Evolutionary conservation across 2,113 vertebrate species (phyloP).

Genomic region (Fukomys damarensis): DNA sequence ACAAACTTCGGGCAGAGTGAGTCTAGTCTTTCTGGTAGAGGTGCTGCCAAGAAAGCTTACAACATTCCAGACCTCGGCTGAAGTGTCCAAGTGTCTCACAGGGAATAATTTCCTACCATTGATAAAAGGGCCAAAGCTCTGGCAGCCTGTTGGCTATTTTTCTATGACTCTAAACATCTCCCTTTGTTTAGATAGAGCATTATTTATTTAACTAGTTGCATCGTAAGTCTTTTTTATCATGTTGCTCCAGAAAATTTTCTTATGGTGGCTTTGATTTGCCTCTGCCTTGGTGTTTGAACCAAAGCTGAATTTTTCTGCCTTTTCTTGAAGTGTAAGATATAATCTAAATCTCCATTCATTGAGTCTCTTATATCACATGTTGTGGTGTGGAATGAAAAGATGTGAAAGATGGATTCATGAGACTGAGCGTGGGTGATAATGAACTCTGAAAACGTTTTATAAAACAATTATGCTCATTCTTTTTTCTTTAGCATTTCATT

Average conservation of each 20-base stretch:
- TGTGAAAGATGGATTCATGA: slow-evolving; percentile 69
- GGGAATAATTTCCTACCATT: slow-evolving; percentile 63
- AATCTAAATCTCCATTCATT: slow-evolving; percentile 64
- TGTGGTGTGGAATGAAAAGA: slow-evolving; percentile 71
- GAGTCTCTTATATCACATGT: slow-evolving; percentile 62
- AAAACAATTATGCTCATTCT: slow-evolving; percentile 69
- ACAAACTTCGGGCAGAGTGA: slow-evolving; percentile 94
- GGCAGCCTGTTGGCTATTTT: slow-evolving; percentile 53
- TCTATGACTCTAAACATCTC: not conserved
- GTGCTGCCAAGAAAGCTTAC: slow-evolving; percentile 52
- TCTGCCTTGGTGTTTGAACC: slow-evolving; percentile 65
- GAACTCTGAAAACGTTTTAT: slow-evolving; percentile 67
- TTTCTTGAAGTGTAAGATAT: slow-evolving; percentile 67
- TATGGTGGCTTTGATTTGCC: slow-evolving; percentile 59
- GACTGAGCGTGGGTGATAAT: slow-evolving; percentile 65
- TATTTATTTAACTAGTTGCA: slow-evolving; percentile 59
- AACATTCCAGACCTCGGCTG: not conserved
- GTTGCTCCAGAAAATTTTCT: slow-evolving; percentile 61
- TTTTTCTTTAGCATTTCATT: slow-evolving; percentile 47
- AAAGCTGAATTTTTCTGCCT: slow-evolving; percentile 49
- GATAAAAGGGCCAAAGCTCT: slow-evolving; percentile 42
- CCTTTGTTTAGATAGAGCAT: slow-evolving; percentile 51
- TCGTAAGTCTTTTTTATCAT: slow-evolving; percentile 51
- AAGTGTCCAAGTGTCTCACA: slow-evolving; percentile 2
- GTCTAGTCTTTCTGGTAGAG: slow-evolving; percentile 71